A percentile compares a stretch with the other conserved stretches of the same genome.
phyloP scores from a whole-genome alignment of 2,888 invertebrate genomes.

The Embidobia sp. region DNA sequence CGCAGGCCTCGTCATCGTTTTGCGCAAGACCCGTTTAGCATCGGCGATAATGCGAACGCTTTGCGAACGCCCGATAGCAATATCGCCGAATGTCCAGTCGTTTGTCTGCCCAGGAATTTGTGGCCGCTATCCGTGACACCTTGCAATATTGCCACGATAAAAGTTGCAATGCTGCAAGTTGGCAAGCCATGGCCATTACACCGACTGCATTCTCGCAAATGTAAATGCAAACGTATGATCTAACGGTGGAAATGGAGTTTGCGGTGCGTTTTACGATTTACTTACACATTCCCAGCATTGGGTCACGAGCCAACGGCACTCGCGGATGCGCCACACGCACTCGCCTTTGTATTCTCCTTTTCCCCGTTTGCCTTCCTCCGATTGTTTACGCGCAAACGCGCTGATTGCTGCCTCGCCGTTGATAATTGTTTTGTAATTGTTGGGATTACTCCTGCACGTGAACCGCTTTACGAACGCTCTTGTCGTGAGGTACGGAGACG shows the following conservation, averaged over 20 bases:
- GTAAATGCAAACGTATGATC: slow-evolving; percentile 62
- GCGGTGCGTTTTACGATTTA: slow-evolving; percentile 61
- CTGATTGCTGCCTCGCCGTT: too few species aligned
- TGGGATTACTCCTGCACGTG: too few species aligned
- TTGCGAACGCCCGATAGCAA: slow-evolving; percentile 43
- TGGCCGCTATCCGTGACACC: slow-evolving; percentile 58
- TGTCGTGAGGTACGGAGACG: too few species aligned
- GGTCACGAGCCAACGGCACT: slow-evolving; percentile 44
- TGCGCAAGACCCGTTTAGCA: slow-evolving; percentile 37
- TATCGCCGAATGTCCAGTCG: slow-evolving; percentile 57
- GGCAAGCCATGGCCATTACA: slow-evolving; percentile 53
- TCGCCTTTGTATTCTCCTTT: too few species aligned
- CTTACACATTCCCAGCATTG: slow-evolving; percentile 43
- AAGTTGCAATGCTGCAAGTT: slow-evolving; percentile 58
- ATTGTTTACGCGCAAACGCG: too few species aligned
- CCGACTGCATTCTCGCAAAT: slow-evolving; percentile 52
- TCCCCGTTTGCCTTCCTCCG: too few species aligned
- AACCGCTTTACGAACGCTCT: too few species aligned
- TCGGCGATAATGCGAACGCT: slow-evolving; percentile 41
- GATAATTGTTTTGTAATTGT: too few species aligned
- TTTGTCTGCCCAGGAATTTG: slow-evolving; percentile 54
- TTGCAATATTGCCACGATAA: slow-evolving; percentile 60
- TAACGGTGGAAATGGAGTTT: slow-evolving; percentile 66
- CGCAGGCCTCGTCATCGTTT: slow-evolving; percentile 29
- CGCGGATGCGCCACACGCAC: slow-evolving; percentile 17